Evolutionary conservation across 2,113 vertebrate species (phyloP), one percentile per base, ranked within the genome.

Genomic region (Opisthocomus hoazin): DNA sequence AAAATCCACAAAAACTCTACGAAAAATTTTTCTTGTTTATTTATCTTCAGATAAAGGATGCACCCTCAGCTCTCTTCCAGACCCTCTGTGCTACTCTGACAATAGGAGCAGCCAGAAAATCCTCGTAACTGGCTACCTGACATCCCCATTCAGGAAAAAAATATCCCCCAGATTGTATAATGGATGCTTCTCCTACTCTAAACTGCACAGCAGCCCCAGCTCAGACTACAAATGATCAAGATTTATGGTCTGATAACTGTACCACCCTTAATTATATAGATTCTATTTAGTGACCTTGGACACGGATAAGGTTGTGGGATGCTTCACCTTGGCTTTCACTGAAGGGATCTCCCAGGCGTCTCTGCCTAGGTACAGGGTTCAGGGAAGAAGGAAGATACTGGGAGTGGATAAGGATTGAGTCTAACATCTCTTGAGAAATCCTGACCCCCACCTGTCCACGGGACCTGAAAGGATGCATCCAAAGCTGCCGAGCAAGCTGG

Each of bases 361-460:
- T 48, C 7, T 37, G 10, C 46, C 20, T 37, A 57, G 9, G 4
- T 23, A 71, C 11, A 58, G 11, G 9, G 9, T 45, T 82, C 17
- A 60, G 74, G 45, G 22, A 75, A 69, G 22, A 84, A 79, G 30
- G 10, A 18, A 53, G 21, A 12, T 51, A 43, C 6, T 23, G 20
- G 30, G 5, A 54, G 12, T 11, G 5, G 22, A 3, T 24, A 11
- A 60, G 19, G 34, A 65, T 23, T 18, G 16, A 37, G 23, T 46
- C 12, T 45, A 64, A 74, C 10, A 45, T 23, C 6, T 58, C 32
- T 64, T 24, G 37, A 50, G 32, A 65, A 91, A 65, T 78, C 7
- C 12, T 46, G 26, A 50, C 4, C 2, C n/a, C 7, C 2, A 9
- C 7, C 5, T 5, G 7, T 30, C 45, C 50, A 41, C 1, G 15